phyloP scores from a whole-genome alignment of 2,888 invertebrate genomes.

The Ptychoptera albimana region DNA sequence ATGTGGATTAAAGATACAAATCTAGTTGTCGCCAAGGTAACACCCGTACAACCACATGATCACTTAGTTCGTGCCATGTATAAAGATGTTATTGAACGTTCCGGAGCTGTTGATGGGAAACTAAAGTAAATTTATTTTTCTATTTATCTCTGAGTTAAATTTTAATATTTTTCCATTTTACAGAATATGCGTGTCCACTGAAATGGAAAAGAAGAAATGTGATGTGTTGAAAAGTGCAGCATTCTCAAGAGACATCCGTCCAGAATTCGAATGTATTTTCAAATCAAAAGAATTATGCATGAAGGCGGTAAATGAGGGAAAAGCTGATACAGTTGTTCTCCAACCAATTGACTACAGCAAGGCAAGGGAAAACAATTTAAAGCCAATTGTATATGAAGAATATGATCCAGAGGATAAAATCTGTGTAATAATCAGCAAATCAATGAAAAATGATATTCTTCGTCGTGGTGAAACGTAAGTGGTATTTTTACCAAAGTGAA shows the following conservation, averaged over 20 bases:
- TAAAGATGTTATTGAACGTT: constrained; percentile 54
- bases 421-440: constrained; percentile 25
- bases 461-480: constrained; percentile 23
- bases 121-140: constrained; percentile 26
- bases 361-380: constrained; percentile 17
- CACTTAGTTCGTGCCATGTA: constrained; percentile 49
- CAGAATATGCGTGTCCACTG: constrained; percentile 49
- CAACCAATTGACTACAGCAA: constrained; percentile 25
- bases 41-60: constrained; percentile 35
- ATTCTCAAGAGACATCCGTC: constrained; percentile 62
- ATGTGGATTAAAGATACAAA: constrained; percentile 8
- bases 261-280: constrained; percentile 59
- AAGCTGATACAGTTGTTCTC: constrained; percentile 20
- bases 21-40: constrained; percentile 28
- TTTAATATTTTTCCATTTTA: constrained; percentile 14
- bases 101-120: constrained; percentile 49
- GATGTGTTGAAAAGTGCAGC: constrained; percentile 50
- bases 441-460: constrained; percentile 16
- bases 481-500: too few species aligned
- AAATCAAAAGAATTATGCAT: constrained; percentile 39
- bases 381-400: constrained; percentile 24
- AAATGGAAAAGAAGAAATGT: constrained; percentile 59
- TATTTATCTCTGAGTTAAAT: constrained; percentile 6
- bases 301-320: constrained; percentile 16
- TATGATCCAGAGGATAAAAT: constrained; percentile 18